A percentile compares a stretch with the other conserved stretches of the same genome.
Conservation (phyloP, 2,888 invertebrate genomes). For the Heliconius aoede region DNA sequence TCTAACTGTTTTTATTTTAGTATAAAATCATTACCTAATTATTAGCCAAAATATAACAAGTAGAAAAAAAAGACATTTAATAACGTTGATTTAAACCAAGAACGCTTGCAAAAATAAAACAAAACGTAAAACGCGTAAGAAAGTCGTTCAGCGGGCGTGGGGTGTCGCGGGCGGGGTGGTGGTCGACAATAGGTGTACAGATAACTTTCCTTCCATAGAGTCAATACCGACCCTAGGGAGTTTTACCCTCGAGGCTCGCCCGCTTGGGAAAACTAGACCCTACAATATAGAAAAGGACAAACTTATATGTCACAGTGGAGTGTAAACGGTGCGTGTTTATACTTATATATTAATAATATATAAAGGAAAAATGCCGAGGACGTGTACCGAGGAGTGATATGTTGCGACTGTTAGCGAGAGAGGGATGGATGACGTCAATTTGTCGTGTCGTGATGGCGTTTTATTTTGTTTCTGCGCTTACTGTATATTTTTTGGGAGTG, state of each 20-base stretch:
- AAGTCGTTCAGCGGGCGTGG: constrained; percentile 68
- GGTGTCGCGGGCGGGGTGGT: constrained; percentile 63
- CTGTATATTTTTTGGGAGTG: constrained; percentile 58
- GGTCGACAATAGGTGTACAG: constrained; percentile 83
- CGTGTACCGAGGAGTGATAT: constrained; percentile 82
- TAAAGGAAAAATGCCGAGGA: constrained; percentile 83
- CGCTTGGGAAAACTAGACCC: constrained; percentile 84
- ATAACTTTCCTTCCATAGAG: constrained; percentile 84
- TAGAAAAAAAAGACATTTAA: constrained; percentile 31
- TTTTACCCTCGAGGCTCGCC: constrained; percentile 82
- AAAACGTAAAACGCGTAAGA: constrained; percentile 83
- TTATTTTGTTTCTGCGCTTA: constrained; percentile 80
- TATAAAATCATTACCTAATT: neutral
- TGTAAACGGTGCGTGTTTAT: constrained; percentile 72
- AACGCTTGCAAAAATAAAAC: constrained; percentile 63
- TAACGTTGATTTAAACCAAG: constrained; percentile 45
- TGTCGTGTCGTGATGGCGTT: constrained; percentile 83
- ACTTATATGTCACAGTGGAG: constrained; percentile 60
- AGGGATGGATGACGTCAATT: constrained; percentile 83
- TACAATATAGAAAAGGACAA: constrained; percentile 82
- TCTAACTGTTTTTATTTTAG: neutral
- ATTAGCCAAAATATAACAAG: neutral
- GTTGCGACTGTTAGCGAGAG: constrained; percentile 82
- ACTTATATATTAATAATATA: constrained; percentile 84
- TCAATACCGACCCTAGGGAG: constrained; percentile 84